A percentile compares a stretch with the other conserved stretches of the same genome.
These are phyloP conservation scores for Brachymystax lenok DNA, from an alignment of 2,797 vertebrate species.

Conservation along the genomic window DNA sequence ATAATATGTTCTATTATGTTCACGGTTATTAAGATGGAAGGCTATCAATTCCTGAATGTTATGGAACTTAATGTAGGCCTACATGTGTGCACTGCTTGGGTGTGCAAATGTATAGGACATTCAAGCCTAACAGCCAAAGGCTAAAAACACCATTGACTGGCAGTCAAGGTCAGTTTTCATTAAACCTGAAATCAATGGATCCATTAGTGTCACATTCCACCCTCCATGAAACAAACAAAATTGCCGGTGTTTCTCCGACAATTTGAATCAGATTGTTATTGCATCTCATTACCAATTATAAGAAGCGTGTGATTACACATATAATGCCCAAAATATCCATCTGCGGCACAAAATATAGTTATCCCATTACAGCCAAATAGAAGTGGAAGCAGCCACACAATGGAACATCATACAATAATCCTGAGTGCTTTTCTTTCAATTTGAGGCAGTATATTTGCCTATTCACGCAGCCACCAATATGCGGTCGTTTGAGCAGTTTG, in stretches of 20 bases:
- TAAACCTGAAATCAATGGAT: slow-evolving; percentile 32
- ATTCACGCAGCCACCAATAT: neutral
- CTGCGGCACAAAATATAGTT: slow-evolving; percentile 49
- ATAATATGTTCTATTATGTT: no score
- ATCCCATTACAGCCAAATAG: slow-evolving; percentile 62
- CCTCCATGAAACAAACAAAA: slow-evolving; percentile 35
- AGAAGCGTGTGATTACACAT: slow-evolving; percentile 63
- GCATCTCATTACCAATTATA: slow-evolving; percentile 59
- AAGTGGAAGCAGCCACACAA: slow-evolving; percentile 49
- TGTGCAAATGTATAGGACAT: neutral
- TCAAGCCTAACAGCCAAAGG: neutral
- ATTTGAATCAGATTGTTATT: slow-evolving; percentile 61
- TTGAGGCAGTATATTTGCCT: neutral
- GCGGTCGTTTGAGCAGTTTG: slow-evolving; percentile 24
- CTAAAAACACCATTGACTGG: neutral
- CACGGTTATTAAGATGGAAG: neutral
- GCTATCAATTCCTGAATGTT: neutral
- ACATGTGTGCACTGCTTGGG: neutral
- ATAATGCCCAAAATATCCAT: slow-evolving; percentile 62
- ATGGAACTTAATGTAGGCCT: neutral
- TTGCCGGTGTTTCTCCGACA: slow-evolving; percentile 34
- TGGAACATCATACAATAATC: slow-evolving; percentile 38
- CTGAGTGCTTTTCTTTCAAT: slow-evolving; percentile 36
- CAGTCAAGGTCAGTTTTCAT: slow-evolving; percentile 1
- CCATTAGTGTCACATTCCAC: slow-evolving; percentile 27